phyloP scores from a whole-genome alignment of 2,797 vertebrate species.

The Erethizon dorsatum region DNA sequence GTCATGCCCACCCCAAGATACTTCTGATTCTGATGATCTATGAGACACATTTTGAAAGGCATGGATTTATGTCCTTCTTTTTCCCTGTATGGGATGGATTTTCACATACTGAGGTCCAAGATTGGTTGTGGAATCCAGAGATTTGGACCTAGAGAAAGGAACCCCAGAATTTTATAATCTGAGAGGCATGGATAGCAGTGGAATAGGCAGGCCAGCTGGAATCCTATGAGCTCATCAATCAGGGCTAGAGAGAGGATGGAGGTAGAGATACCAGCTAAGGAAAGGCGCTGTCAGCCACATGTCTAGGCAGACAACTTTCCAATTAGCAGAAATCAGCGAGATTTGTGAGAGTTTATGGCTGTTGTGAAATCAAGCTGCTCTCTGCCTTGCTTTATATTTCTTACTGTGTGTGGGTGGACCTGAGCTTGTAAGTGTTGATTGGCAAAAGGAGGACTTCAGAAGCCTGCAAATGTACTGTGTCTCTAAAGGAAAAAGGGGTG shows the following conservation, averaged over 20 bases:
- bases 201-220: background rate
- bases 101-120: background rate
- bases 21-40: conserved; percentile 46
- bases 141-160: background rate
- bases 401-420: background rate
- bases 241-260: background rate
- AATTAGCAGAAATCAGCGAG: conserved; percentile 55
- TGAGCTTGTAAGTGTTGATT: conserved; percentile 48
- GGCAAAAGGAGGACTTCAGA: conserved; percentile 43
- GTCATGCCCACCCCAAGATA: background rate
- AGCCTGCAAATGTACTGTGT: background rate
- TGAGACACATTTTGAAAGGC: background rate
- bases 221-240: background rate
- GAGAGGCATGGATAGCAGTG: background rate
- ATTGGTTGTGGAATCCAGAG: background rate
- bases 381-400: conserved; percentile 11
- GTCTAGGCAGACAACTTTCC: conserved; percentile 19
- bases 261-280: background rate
- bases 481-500: background rate
- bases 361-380: background rate
- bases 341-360: background rate
- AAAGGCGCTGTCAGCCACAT: background rate
- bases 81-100: background rate
- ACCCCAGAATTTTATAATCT: background rate
- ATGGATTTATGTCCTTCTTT: background rate